Evolutionary conservation across 2,888 invertebrate species (phyloP), one percentile per base, ranked within the genome.

Genomic region (Vannuccia rotundouncinata): DNA sequence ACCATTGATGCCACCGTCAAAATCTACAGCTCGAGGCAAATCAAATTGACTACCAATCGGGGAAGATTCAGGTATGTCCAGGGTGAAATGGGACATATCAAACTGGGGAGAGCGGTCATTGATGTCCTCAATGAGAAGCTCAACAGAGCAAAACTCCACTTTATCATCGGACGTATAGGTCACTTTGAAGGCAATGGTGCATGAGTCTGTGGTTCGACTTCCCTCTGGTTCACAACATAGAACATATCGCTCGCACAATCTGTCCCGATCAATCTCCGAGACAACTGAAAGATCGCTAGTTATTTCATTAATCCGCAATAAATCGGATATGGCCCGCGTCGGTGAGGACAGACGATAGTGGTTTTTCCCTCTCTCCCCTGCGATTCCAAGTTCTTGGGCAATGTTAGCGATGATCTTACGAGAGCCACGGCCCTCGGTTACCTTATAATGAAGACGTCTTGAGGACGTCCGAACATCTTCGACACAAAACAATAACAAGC

Each of bases 71-170:
- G 79, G 30, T 5, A 80, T 59, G 2, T 77, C 25, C 22, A 81
- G 31, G 1, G 59, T 28, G 0, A 81, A 17, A 60, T 74, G 30
- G 5, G 29, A 59, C 31, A 76, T 31, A 1, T 13, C 31, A 66
- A 81, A 81, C 31, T 30, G 29, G 0, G 81, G 81, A 2, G 17
- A 29, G 66, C 80, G 74, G 31, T 81, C 81, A 59, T 81, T 81
- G 0, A 59, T 76, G 31, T 81, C 81, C 0, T 78, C 17, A 5
- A 81, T 80, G 31, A 77, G 78, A 25, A 81, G 66, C n/a, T 45
- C 29, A 73, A 81, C 80, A 28, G 31, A 66, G 31, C 78, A 78
- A 22, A 66, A 66, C 22, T 22, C 22, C 2, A 66, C 13, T 66
- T 22, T 5, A 31, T 31, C 77, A 17, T 78, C 78, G 13, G 28